A percentile compares a stretch with the other conserved stretches of the same genome.
These are phyloP conservation scores for Odontesthes bonariensis DNA, from an alignment of 2,113 vertebrate species.

Conservation along the genomic window DNA sequence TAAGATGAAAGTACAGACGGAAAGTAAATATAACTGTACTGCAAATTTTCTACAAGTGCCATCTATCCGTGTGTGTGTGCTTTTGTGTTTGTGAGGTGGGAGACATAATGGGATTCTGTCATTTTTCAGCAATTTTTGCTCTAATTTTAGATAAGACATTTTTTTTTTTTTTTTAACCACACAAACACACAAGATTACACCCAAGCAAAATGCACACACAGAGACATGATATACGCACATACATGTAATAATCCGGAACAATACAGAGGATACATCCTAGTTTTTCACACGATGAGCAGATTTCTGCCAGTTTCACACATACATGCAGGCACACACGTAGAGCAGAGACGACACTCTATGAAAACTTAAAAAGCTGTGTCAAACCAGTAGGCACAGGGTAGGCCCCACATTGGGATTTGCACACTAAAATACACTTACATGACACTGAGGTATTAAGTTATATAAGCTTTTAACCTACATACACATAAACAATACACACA, in stretches of 20 bases:
- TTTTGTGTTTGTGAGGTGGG: not conserved
- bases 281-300: constrained; percentile 4
- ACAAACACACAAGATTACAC: not conserved
- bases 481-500: constrained; percentile 2
- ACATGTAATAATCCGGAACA: too few species aligned
- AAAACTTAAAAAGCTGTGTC: constrained; percentile 23
- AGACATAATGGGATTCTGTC: not conserved
- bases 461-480: not conserved
- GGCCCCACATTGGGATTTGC: not conserved
- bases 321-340: constrained; percentile 11
- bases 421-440: not conserved
- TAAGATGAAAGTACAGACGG: not conserved
- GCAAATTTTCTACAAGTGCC: not conserved
- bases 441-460: constrained; percentile 15
- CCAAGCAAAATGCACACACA: not conserved
- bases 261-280: not conserved
- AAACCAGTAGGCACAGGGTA: not conserved
- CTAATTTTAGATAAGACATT: constrained; percentile 43
- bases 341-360: not conserved
- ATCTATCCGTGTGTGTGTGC: not conserved
- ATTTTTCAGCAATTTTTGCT: constrained; percentile 45
- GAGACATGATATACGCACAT: not conserved
- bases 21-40: constrained; percentile 9
- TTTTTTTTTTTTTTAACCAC: not conserved
- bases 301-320: not conserved